These are phyloP conservation scores for Apteryx owenii DNA, from an alignment of 2,113 vertebrate genomes.

Conservation along the genomic window DNA sequence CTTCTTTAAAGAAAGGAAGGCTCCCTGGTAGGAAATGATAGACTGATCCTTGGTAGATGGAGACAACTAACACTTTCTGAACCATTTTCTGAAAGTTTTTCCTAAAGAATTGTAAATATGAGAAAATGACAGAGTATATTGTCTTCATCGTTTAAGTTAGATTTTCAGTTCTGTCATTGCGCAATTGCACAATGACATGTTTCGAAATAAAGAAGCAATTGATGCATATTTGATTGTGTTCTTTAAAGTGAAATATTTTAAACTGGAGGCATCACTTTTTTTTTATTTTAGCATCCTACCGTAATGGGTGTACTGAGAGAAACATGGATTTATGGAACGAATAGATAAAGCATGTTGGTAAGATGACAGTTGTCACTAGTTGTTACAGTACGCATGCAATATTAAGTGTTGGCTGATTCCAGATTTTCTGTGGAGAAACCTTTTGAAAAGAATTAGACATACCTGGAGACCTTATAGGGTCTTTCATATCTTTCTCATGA, in stretches of 20 bases:
- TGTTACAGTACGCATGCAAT: not conserved
- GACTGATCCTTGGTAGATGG: not conserved
- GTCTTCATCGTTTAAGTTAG: not conserved
- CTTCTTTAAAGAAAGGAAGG: not conserved
- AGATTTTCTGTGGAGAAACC: not conserved
- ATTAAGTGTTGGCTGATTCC: not conserved
- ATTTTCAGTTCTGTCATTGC: not conserved
- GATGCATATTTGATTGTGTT: not conserved
- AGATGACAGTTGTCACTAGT: not conserved
- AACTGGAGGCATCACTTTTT: not conserved
- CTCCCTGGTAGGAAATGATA: not conserved
- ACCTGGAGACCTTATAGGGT: no score
- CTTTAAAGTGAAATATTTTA: not conserved
- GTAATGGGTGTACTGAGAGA: not conserved
- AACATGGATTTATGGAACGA: not conserved
- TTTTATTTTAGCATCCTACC: not conserved
- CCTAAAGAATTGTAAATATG: not conserved
- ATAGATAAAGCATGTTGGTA: not conserved
- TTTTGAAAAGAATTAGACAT: no score
- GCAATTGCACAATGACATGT: not conserved
- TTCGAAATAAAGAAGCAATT: not conserved
- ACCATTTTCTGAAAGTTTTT: not conserved
- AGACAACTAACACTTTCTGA: not conserved
- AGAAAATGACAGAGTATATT: not conserved
- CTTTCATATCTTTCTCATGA: no score